A percentile compares a stretch with the other conserved stretches of the same genome.
These are phyloP conservation scores for Helarctos malayanus DNA, from an alignment of 2,797 vertebrate species.

Conservation along the genomic window DNA sequence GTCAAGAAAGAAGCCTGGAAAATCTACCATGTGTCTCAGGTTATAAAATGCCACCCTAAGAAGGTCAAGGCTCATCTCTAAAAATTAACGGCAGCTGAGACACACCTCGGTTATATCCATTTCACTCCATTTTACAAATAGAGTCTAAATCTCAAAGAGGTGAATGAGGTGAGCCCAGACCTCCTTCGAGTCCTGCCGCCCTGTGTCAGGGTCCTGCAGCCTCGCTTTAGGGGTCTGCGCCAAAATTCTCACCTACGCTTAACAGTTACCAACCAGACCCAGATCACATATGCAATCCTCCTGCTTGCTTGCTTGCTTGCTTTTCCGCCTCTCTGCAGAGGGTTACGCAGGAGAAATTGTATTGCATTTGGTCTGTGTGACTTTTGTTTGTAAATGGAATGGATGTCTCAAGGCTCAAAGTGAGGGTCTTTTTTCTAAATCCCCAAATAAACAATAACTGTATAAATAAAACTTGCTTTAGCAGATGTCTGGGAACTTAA, in stretches of 20 bases:
- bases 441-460: conserved; percentile 66
- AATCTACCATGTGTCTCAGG: not conserved
- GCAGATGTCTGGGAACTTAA: conserved; percentile 67
- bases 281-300: not conserved
- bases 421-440: not conserved
- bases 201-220: fast-evolving
- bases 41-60: not conserved
- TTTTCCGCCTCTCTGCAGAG: not conserved
- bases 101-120: not conserved
- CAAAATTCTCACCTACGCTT: not conserved
- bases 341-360: not conserved
- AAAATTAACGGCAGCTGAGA: not conserved
- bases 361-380: conserved; percentile 44
- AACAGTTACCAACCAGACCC: not conserved
- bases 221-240: not conserved
- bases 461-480: conserved; percentile 66
- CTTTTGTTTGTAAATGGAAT: conserved; percentile 61
- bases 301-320: fast-evolving
- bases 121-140: not conserved
- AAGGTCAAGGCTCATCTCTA: not conserved
- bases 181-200: not conserved
- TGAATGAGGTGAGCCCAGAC: not conserved
- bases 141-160: not conserved
- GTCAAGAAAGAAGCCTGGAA: not conserved
- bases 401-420: not conserved